phyloP scores from a whole-genome alignment of 1,140 invertebrate genomes.

The Drosophila rufa region DNA sequence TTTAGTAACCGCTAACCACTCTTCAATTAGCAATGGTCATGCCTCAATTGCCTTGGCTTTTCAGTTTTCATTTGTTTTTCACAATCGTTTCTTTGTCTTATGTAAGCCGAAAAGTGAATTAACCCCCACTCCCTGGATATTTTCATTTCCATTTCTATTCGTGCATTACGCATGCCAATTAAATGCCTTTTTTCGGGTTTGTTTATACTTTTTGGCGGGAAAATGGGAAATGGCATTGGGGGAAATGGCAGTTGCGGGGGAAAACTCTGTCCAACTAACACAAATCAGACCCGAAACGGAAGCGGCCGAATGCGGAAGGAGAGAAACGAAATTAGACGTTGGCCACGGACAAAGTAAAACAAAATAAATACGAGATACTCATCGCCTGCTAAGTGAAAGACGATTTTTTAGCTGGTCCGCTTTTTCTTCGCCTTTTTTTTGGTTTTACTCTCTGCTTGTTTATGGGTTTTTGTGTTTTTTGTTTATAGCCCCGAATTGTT shows the following conservation, averaged over 20 bases:
- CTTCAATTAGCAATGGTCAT: constrained; percentile 70
- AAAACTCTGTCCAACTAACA: constrained; percentile 58
- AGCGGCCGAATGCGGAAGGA: constrained; percentile 66
- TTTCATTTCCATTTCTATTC: constrained; percentile 25
- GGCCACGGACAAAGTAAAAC: constrained; percentile 32
- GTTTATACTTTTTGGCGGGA: constrained; percentile 38
- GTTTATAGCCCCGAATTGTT: constrained; percentile 26
- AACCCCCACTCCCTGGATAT: constrained; percentile 1
- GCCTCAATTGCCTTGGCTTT: constrained; percentile 61
- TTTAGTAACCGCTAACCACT: constrained; percentile 27
- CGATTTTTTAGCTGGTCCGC: constrained; percentile 36
- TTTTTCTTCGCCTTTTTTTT: constrained; percentile 14
- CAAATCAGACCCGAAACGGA: constrained; percentile 63
- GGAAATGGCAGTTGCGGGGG: constrained; percentile 35
- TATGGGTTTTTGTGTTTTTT: constrained; percentile 62
- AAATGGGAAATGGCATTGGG: constrained; percentile 23
- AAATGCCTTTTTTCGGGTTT: constrained; percentile 39
- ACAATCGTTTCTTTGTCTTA: constrained; percentile 46
- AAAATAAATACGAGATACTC: constrained; percentile 54
- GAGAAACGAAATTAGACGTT: constrained; percentile 33
- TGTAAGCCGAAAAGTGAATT: constrained; percentile 54
- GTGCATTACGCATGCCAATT: constrained; percentile 60
- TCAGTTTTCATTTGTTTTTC: constrained; percentile 58
- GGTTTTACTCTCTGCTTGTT: constrained; percentile 15
- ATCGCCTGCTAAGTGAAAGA: constrained; percentile 69